These are phyloP conservation scores for Phortica okadai DNA, from an alignment of 2,888 invertebrate species.

Conservation along the genomic window DNA sequence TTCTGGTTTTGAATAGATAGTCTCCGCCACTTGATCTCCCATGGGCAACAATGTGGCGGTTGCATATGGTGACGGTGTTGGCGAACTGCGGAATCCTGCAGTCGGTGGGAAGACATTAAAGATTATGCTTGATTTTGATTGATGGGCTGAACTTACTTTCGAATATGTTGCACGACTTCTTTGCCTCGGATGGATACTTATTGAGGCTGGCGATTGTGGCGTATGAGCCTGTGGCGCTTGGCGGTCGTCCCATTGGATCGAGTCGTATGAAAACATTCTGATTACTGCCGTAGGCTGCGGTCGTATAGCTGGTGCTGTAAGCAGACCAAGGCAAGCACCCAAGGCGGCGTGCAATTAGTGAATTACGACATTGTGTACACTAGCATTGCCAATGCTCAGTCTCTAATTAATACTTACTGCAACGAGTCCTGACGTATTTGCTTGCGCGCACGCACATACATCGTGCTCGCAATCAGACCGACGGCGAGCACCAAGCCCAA, in stretches of 20 bases:
- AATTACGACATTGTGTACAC: neutral
- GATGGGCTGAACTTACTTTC: constrained; percentile 65
- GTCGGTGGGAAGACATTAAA: constrained; percentile 44
- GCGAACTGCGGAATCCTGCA: constrained; percentile 74
- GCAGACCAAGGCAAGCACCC: constrained; percentile 20
- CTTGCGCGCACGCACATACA: constrained; percentile 76
- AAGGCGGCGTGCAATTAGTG: constrained; percentile 10
- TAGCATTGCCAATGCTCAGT: neutral
- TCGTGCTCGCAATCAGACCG: constrained; percentile 75
- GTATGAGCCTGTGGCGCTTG: constrained; percentile 87
- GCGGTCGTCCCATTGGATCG: constrained; percentile 84
- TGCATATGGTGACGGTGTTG: constrained; percentile 84
- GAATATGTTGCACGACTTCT: constrained; percentile 75
- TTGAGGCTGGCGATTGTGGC: constrained; percentile 90
- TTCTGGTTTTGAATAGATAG: constrained; percentile 63
- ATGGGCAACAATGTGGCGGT: constrained; percentile 79
- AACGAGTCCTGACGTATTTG: constrained; percentile 75
- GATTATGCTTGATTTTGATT: neutral
- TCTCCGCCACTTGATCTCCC: constrained; percentile 71
- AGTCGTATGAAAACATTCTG: constrained; percentile 87
- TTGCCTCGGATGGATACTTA: constrained; percentile 80
- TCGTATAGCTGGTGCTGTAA: constrained; percentile 85
- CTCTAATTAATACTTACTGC: constrained; percentile 68
- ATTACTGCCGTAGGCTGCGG: constrained; percentile 85
- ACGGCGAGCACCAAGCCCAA: constrained; percentile 78